A percentile compares a stretch with the other conserved stretches of the same genome.
Conservation (phyloP, 2,888 invertebrate species). For the Caenorhabditis parvicauda region DNA sequence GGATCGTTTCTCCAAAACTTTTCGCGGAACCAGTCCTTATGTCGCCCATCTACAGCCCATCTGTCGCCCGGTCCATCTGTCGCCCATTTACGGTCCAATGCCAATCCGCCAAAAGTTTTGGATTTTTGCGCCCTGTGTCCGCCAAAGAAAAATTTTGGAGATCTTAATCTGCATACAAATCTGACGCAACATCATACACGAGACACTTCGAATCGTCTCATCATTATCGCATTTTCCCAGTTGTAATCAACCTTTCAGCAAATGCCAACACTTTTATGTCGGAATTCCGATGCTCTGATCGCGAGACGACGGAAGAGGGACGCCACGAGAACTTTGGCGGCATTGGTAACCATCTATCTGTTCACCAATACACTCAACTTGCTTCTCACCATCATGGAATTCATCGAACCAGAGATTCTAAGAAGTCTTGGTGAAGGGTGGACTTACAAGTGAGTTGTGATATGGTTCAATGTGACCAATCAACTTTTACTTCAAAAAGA, state of each 20-base stretch:
- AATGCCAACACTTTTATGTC: conserved; percentile 24
- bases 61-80: too few relatives aligned
- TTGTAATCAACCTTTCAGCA: conserved; percentile 26
- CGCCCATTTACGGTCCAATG: too few relatives aligned
- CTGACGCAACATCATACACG: too few relatives aligned
- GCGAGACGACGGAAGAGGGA: conserved; percentile 33
- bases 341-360: conserved; percentile 42
- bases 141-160: too few relatives aligned
- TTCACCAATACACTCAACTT: conserved; percentile 43
- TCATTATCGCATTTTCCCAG: too few relatives aligned
- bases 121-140: too few relatives aligned
- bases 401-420: conserved; percentile 30
- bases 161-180: too few relatives aligned
- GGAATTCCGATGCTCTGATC: conserved; percentile 29
- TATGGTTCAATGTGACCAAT: background rate
- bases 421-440: conserved; percentile 29
- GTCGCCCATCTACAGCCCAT: too few relatives aligned
- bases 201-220: too few relatives aligned
- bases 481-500: background rate
- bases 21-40: too few relatives aligned
- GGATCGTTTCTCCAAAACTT: too few relatives aligned
- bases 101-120: too few relatives aligned
- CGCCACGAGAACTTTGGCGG: conserved; percentile 41
- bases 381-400: conserved; percentile 42
- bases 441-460: conserved; percentile 33